Conservation (phyloP, 2,113 vertebrate genomes). For the Thermophis baileyi region DNA sequence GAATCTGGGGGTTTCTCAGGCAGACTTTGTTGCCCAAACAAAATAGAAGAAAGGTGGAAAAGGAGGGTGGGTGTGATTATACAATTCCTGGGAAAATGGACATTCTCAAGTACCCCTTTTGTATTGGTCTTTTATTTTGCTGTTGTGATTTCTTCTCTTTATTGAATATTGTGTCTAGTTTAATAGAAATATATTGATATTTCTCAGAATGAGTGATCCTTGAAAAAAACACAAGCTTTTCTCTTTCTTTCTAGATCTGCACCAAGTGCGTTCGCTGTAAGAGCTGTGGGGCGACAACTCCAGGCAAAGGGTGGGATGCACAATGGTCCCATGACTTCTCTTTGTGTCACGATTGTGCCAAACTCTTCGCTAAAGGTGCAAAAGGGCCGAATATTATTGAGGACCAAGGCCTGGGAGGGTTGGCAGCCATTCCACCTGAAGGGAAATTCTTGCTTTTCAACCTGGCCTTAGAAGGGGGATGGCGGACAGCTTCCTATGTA, state of each 20-base stretch:
- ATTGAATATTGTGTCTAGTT: not conserved
- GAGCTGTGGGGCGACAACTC: conserved; percentile 95
- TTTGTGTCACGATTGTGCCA: conserved; percentile 97
- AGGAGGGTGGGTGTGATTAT: not conserved
- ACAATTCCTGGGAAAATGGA: not conserved
- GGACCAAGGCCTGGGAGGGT: not conserved
- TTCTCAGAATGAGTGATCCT: not conserved
- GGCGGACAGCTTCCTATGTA: not conserved
- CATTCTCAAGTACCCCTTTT: not conserved
- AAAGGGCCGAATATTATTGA: not conserved
- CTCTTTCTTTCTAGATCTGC: conserved; percentile 80
- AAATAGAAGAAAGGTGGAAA: not conserved
- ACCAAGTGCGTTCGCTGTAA: conserved; percentile 97
- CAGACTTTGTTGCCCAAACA: not conserved
- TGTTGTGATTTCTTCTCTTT: no score
- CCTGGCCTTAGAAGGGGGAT: not conserved
- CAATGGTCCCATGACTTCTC: conserved; percentile 99
- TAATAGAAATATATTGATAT: not conserved
- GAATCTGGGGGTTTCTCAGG: not conserved
- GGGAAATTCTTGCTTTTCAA: not conserved
- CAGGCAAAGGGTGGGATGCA: conserved; percentile 96
- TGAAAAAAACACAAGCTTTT: not conserved
- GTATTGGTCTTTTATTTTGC: not conserved
- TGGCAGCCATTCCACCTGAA: not conserved
- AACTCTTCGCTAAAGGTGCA: conserved; percentile 94